phyloP scores from a whole-genome alignment of 2,113 vertebrate species.

The Herpailurus yagouaroundi region DNA sequence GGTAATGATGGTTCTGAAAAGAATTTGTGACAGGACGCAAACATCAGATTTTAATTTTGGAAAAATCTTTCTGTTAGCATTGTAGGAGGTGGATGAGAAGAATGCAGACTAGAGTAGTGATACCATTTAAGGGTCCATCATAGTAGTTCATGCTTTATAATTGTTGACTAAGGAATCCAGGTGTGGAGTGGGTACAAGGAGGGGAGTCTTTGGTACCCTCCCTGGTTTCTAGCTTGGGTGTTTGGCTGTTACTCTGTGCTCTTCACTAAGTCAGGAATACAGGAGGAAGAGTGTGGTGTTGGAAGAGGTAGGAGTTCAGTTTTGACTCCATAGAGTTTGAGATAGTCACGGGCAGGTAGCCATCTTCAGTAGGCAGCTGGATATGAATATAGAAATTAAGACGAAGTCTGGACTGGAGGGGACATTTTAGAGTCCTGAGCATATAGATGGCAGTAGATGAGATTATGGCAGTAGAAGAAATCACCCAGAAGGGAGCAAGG shows the following conservation, averaged over 20 bases:
- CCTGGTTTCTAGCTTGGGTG: background rate
- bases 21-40: background rate
- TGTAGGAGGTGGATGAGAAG: background rate
- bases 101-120: background rate
- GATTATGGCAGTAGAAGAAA: background rate
- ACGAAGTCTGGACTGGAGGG: background rate
- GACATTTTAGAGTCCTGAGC: background rate
- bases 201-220: background rate
- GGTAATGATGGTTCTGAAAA: background rate
- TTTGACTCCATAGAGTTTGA: background rate
- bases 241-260: background rate
- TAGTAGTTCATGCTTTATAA: background rate
- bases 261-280: background rate
- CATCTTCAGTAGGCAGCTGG: background rate
- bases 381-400: background rate
- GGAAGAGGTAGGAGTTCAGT: background rate
- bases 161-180: background rate
- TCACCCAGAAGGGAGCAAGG: background rate
- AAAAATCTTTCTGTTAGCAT: background rate
- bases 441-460: background rate
- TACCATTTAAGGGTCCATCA: background rate
- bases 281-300: background rate
- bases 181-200: background rate
- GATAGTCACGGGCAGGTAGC: background rate
- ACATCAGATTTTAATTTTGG: constrained; percentile 15